Base-by-base conservation (phyloP, 2,797 vertebrate species). In the Yasuhikotakia modesta region DNA sequence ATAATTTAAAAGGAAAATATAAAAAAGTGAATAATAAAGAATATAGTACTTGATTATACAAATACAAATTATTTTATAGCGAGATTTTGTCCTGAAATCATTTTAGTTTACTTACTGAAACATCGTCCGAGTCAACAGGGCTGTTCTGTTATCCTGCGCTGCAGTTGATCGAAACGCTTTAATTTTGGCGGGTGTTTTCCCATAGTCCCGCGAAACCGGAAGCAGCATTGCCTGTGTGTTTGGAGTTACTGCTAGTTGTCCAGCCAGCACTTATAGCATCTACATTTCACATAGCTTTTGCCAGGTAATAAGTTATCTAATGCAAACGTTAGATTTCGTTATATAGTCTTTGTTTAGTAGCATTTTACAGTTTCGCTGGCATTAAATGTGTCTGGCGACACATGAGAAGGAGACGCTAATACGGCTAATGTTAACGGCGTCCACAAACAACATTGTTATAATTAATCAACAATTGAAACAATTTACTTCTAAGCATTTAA, bases 171-270 rank as follows among this genome's bases (percentile, higher is more conserved):
- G 67, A 71, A 55, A 64, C 58, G 48, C 76, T 78, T 19, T 55
- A 21, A 17, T 78, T 45, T 71, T 78, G 76, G 58, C 58, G 68
- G 58, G 68, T 70, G 35, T 78, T 71, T 71, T 45, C 76, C 76
- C 76, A 78, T 16, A 78, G 53, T 22, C 32, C 76, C 43, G 12
- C 68, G 17, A 27, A 4, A 30, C 76, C 68, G 76, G 76, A 78
- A 78, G 76, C 32, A 78, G 68, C 58, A 32, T 60, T 60, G n/a
- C 24, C 21, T 60, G 53, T 61, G 53, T 78, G 55, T 61, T 39
- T 78, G 30, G 55, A 39, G 75, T 61, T 43, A 19, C 46, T 63
- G 75, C 66, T 70, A 61, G 57, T 58, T 65, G 30, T 53, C 22
- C 67, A 70, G 67, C 30, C 53, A 39, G 55, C 30, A 22, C 60